These are phyloP conservation scores for Gouania willdenowi DNA, from an alignment of 2,797 vertebrate species.

Conservation along the genomic window DNA sequence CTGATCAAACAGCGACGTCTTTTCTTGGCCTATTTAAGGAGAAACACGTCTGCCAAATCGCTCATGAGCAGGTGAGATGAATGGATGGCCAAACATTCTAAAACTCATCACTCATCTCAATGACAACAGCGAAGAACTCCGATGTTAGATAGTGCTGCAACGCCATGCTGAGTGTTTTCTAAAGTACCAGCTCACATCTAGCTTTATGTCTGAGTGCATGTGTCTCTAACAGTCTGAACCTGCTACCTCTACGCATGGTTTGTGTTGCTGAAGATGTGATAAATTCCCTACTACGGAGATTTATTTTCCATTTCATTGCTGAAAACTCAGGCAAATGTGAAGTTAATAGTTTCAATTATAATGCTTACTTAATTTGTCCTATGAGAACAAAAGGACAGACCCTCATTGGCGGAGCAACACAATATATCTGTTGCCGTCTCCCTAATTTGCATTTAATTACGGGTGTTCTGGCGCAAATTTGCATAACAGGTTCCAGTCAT, in stretches of 20 bases:
- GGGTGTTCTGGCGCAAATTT: slow-evolving; percentile 45
- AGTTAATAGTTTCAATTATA: slow-evolving; percentile 47
- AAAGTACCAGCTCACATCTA: slow-evolving; percentile 3
- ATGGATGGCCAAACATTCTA: slow-evolving; percentile 35
- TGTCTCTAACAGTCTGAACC: slow-evolving; percentile 51
- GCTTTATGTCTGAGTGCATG: neutral
- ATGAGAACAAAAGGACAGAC: slow-evolving; percentile 49
- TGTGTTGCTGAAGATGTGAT: slow-evolving; percentile 52
- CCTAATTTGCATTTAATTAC: slow-evolving; percentile 71
- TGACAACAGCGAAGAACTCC: slow-evolving; percentile 35
- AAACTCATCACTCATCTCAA: slow-evolving; percentile 45
- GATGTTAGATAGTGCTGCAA: slow-evolving; percentile 12
- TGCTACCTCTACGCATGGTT: slow-evolving; percentile 66
- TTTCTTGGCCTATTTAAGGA: slow-evolving; percentile 36
- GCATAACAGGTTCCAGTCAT: slow-evolving; percentile 64
- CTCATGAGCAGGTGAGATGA: slow-evolving; percentile 29
- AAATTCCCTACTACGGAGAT: slow-evolving; percentile 63
- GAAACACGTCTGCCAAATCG: slow-evolving; percentile 26
- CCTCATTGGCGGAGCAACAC: slow-evolving; percentile 12
- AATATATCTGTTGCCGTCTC: slow-evolving; percentile 33
- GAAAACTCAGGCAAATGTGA: slow-evolving; percentile 63
- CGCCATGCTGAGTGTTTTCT: slow-evolving; percentile 5
- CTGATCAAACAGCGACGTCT: slow-evolving; percentile 53
- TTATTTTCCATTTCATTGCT: slow-evolving; percentile 3
- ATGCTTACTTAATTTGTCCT: slow-evolving; percentile 46